A percentile compares a stretch with the other conserved stretches of the same genome.
phyloP scores from a whole-genome alignment of 2,888 invertebrate genomes.

The Scrobipalpa atriplicella region DNA sequence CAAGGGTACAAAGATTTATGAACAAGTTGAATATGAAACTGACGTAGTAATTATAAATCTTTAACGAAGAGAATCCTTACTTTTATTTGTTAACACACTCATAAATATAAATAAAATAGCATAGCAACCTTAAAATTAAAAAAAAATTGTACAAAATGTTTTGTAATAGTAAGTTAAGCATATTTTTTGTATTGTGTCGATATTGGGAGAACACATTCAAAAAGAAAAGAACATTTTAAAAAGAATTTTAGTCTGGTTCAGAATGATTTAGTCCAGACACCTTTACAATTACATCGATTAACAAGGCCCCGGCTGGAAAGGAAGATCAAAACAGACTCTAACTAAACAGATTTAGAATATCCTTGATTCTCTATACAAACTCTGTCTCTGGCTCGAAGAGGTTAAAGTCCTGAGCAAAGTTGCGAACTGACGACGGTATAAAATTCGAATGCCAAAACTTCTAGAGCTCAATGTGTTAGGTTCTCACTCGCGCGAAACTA shows the following conservation, averaged over 20 bases:
- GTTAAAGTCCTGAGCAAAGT: not conserved
- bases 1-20: conserved; percentile 17
- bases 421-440: conserved; percentile 13
- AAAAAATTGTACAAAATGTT: too few relatives aligned
- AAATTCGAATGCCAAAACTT: conserved; percentile 12
- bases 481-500: conserved; percentile 41
- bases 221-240: too few relatives aligned
- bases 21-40: conserved; percentile 9
- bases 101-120: too few relatives aligned
- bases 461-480: not conserved
- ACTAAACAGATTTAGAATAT: not conserved
- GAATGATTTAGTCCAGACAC: too few relatives aligned
- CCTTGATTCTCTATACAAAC: not conserved
- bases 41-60: not conserved
- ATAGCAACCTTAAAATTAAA: too few relatives aligned
- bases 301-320: too few relatives aligned
- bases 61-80: not conserved
- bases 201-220: too few relatives aligned
- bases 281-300: too few relatives aligned
- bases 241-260: too few relatives aligned
- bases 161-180: too few relatives aligned
- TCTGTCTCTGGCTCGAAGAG: not conserved
- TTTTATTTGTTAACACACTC: too few relatives aligned
- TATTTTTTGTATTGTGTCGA: too few relatives aligned
- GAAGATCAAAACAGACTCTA: not conserved